Base-by-base conservation (phyloP, 2,113 vertebrate genomes). In the Salvelinus sp. region DNA sequence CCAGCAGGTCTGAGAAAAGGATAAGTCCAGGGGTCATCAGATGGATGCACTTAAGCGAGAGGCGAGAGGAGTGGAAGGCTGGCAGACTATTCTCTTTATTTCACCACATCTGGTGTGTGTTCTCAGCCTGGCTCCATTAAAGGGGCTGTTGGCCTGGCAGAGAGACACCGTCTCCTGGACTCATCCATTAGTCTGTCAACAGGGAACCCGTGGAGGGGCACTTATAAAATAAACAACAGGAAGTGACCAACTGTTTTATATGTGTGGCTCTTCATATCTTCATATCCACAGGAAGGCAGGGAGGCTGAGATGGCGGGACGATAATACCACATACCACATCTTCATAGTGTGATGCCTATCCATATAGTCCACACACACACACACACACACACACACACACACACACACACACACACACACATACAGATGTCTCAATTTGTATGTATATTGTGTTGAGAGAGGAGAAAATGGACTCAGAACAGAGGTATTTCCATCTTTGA, bases 11-110 rank as follows among this genome's bases (percentile, higher is more conserved):
- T 50, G 73, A 76, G 28, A 72, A 73, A 77, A 22, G 79, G 74
- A 69, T 38, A 78, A 16, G 64, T 28, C 5, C 18, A 75, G 70
- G 30, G 70, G 73, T 75, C 75, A 72, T 54, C 2, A 76, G 83
- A 78, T 85, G 82, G 80, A 70, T 80, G 77, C 82, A 84, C 78
- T 89, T 83, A 78, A 14, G 68, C 79, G 72, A 89, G 75, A 50
- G 73, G 72, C 22, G 76, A 86, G 80, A 72, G 82, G 82, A 50
- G 14, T 50, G 48, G 48, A 50, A 50, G 10, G 14, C 48, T 50
- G 12, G 81, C 84, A 87, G 88, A 65, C 80, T 73, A 77, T 88
- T 88, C 80, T 87, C 76, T 86, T 88, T 85, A 82, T 88, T 82
- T 87, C 84, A 76, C 50, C 80, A 38, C 73, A 72, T 47, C 72